Evolutionary conservation across 2,113 vertebrate genomes (phyloP).

Genomic region (Oncorhynchus keta): DNA sequence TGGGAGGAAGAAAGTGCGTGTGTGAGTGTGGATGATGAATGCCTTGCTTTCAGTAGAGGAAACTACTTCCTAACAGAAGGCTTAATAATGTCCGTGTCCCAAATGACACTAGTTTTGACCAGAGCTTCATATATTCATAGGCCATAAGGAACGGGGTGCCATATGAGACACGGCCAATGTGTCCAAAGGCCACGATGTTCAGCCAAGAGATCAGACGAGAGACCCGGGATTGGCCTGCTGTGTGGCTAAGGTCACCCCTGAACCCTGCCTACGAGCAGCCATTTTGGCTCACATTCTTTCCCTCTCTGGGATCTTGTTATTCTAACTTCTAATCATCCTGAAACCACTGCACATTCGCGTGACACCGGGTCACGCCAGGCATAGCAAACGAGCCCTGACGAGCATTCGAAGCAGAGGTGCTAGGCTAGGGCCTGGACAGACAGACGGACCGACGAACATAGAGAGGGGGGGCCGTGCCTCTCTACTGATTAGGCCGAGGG

Average conservation of each 20-base stretch:
- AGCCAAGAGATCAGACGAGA: conserved; percentile 62
- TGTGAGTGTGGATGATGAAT: conserved; percentile 35
- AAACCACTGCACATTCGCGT: conserved; percentile 62
- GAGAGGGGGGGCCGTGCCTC: no score
- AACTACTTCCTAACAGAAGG: conserved; percentile 53
- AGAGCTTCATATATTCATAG: no score
- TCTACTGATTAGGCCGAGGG: conserved; percentile 59
- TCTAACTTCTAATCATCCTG: conserved; percentile 70
- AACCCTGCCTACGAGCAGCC: conserved; percentile 42
- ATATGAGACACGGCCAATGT: no score
- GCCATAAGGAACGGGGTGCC: no score
- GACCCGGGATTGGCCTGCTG: conserved; percentile 48
- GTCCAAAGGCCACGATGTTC: conserved; percentile 46
- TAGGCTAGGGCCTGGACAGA: conserved; percentile 37
- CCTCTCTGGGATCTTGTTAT: conserved; percentile 65
- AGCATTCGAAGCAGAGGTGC: conserved; percentile 60
- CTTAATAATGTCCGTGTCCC: conserved; percentile 25
- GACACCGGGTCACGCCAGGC: conserved; percentile 54
- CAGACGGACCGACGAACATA: not conserved
- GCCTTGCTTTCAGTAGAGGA: conserved; percentile 46
- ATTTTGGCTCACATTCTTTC: conserved; percentile 66
- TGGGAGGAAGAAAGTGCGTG: conserved; percentile 46
- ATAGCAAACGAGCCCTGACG: conserved; percentile 72
- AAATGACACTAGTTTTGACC: not conserved
- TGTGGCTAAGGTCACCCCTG: conserved; percentile 57